Evolutionary conservation across 2,888 invertebrate species (phyloP).

Genomic region (Meiosimyza decipiens): DNA sequence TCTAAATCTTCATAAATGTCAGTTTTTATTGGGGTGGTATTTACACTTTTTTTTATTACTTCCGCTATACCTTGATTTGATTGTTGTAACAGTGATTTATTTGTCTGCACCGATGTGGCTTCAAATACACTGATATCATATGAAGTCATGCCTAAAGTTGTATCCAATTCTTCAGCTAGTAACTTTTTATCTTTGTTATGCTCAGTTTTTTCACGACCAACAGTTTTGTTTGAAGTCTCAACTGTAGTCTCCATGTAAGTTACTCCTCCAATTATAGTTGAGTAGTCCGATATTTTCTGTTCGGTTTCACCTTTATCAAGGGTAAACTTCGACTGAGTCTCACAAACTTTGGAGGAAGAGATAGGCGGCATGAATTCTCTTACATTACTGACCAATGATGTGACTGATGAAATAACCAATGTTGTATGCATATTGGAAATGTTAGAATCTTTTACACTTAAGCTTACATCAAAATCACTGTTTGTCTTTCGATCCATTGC

Average conservation of each 20-base stretch:
- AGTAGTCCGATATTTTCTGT: conserved; percentile 54
- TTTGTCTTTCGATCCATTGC: conserved; percentile 32
- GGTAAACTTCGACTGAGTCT: conserved; percentile 45
- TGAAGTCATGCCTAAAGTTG: conserved; percentile 60
- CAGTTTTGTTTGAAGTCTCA: background rate
- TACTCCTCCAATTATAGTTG: conserved; percentile 54
- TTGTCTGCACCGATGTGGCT: conserved; percentile 25
- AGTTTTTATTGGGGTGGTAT: background rate
- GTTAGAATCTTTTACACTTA: too few relatives aligned
- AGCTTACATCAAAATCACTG: conserved; percentile 47
- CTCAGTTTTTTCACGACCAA: conserved; percentile 16
- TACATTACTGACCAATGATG: conserved; percentile 42
- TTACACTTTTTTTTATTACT: background rate
- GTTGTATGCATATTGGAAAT: background rate
- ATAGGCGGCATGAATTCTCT: conserved; percentile 55
- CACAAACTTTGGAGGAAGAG: conserved; percentile 59
- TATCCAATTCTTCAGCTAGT: conserved; percentile 49
- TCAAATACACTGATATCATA: conserved; percentile 53
- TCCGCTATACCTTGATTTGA: background rate
- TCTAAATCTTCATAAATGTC: conserved; percentile 29
- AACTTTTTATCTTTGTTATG: conserved; percentile 16
- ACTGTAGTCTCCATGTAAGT: conserved; percentile 45
- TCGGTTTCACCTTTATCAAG: conserved; percentile 25
- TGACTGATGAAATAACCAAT: conserved; percentile 25
- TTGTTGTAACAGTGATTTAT: background rate